Conservation (phyloP, 1,140 invertebrate genomes). For the Sycobia sp. region DNA sequence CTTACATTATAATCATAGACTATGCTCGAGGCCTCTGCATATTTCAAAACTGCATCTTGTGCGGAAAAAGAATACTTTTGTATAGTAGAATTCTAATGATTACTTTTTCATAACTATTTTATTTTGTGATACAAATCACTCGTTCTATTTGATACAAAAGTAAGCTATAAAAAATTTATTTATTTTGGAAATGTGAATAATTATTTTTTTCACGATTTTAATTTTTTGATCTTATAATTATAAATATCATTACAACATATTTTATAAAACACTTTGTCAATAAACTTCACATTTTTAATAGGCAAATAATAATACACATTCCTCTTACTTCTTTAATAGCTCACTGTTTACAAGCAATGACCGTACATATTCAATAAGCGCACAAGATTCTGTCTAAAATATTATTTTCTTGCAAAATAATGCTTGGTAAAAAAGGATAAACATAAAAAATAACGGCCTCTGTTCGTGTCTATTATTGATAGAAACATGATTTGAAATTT, state of each 20-base stretch:
- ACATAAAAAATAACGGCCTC: constrained; percentile 8
- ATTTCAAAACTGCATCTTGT: too few species aligned
- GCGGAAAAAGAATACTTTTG: too few species aligned
- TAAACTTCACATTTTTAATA: constrained; percentile 16
- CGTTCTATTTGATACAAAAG: constrained; percentile 8
- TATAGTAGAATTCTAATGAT: too few species aligned
- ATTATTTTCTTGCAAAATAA: not conserved
- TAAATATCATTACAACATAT: constrained; percentile 5
- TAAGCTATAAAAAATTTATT: constrained; percentile 28
- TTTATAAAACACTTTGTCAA: constrained; percentile 9
- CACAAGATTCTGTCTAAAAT: not conserved
- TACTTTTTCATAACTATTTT: too few species aligned
- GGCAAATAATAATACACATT: not conserved
- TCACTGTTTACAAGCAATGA: constrained; percentile 18
- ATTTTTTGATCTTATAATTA: not conserved
- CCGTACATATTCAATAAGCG: not conserved
- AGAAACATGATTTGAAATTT: constrained; percentile 47
- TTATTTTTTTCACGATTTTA: too few species aligned
- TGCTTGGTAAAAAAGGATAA: constrained; percentile 3
- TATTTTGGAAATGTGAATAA: not conserved
- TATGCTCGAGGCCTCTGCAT: too few species aligned
- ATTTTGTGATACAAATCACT: not conserved
- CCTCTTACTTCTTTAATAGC: constrained; percentile 19
- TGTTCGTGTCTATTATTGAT: constrained; percentile 1
- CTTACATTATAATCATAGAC: too few species aligned